Percentiles rank a stretch among this genome's conserved stretches.
Conservation (phyloP, 2,113 vertebrate species). For the Myotis davidii region DNA sequence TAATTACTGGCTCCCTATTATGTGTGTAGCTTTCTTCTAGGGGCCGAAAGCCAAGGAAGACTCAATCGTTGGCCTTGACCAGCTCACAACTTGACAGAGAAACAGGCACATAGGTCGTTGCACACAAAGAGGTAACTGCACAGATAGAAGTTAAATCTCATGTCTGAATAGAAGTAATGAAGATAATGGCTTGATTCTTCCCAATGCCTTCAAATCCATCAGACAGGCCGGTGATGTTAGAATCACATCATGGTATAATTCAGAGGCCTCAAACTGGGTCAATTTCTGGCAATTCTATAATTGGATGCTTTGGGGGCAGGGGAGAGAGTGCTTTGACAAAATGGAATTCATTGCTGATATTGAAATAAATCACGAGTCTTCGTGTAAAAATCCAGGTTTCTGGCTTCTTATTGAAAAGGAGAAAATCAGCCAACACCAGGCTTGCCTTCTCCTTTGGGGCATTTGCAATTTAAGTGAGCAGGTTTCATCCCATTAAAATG, state of each 20-base stretch:
- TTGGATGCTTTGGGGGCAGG: background rate
- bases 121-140: background rate
- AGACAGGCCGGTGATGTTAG: background rate
- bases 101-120: background rate
- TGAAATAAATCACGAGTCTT: background rate
- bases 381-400: background rate
- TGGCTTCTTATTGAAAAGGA: background rate
- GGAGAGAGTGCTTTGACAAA: background rate
- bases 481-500: background rate
- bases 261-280: background rate
- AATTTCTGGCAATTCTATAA: background rate
- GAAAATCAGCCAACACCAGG: background rate
- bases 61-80: background rate
- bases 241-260: background rate
- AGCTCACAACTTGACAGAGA: background rate
- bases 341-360: background rate
- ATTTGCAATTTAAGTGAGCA: background rate
- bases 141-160: background rate
- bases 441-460: background rate
- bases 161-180: background rate
- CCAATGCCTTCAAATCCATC: background rate
- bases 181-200: background rate
- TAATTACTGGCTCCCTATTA: background rate
- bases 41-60: background rate
- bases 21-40: background rate